Conservation (phyloP, 2,797 vertebrate genomes). For the Smutsia gigantea region DNA sequence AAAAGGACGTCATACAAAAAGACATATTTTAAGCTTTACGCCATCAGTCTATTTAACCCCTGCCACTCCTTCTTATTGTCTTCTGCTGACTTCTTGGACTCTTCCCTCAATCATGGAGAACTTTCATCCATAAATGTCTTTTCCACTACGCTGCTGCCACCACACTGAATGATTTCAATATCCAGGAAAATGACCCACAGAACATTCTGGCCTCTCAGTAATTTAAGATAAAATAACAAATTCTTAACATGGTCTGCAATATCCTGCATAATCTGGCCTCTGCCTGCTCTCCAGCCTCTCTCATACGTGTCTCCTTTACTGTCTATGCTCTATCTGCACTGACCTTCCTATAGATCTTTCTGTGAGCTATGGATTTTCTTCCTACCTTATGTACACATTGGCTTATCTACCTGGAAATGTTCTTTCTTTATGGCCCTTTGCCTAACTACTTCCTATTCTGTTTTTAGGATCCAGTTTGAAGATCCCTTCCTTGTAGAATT, state of each 20-base stretch:
- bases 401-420: neutral
- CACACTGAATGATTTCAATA: neutral
- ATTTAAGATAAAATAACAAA: conserved; percentile 1
- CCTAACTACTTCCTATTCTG: neutral
- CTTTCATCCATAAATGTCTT: neutral
- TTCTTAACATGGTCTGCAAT: neutral
- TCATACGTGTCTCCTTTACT: neutral
- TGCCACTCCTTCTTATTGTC: neutral
- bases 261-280: neutral
- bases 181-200: neutral
- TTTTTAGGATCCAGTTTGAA: neutral
- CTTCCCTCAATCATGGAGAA: neutral
- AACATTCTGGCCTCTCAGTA: neutral
- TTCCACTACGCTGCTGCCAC: neutral
- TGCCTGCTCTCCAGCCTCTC: neutral
- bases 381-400: neutral
- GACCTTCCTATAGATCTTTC: neutral
- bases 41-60: neutral
- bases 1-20: neutral
- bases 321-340: neutral
- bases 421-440: neutral
- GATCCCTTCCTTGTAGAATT: neutral
- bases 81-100: neutral
- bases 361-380: neutral
- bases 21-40: neutral